Evolutionary conservation across 2,888 invertebrate genomes (phyloP).

Genomic region (Synanthedon myopaeformis): DNA sequence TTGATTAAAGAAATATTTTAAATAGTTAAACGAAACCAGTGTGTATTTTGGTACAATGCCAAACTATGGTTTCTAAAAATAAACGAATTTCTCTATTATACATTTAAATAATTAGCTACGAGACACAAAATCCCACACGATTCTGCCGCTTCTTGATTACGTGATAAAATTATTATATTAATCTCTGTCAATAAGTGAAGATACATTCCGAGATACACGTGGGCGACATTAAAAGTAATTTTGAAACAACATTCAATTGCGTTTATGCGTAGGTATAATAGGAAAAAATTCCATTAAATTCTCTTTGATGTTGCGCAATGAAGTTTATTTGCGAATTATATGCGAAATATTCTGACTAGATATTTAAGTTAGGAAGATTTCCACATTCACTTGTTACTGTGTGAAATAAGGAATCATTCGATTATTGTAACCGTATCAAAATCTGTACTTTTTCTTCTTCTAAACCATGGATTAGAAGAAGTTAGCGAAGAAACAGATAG

Average conservation of each 20-base stretch:
- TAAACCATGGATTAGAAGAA: no score
- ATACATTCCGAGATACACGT: not conserved
- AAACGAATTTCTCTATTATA: not conserved
- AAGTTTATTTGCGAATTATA: not conserved
- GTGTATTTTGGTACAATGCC: not conserved
- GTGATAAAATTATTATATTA: not conserved
- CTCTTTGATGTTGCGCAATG: not conserved
- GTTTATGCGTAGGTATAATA: not conserved
- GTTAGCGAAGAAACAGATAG: no score
- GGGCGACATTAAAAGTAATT: not conserved
- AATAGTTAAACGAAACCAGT: not conserved
- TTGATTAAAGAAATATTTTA: not conserved
- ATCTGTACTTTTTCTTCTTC: no score
- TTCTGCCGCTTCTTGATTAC: not conserved
- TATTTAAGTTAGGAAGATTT: not conserved
- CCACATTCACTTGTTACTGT: not conserved
- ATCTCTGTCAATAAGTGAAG: not conserved
- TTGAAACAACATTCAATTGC: not conserved
- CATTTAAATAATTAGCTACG: not conserved
- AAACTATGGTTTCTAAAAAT: not conserved
- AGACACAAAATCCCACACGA: not conserved
- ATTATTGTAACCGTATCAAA: no score
- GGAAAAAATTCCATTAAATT: not conserved
- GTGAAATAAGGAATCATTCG: no score
- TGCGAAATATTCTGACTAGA: no score